Evolutionary conservation across 2,113 vertebrate genomes (phyloP).

Genomic region (Chunga burmeisteri): DNA sequence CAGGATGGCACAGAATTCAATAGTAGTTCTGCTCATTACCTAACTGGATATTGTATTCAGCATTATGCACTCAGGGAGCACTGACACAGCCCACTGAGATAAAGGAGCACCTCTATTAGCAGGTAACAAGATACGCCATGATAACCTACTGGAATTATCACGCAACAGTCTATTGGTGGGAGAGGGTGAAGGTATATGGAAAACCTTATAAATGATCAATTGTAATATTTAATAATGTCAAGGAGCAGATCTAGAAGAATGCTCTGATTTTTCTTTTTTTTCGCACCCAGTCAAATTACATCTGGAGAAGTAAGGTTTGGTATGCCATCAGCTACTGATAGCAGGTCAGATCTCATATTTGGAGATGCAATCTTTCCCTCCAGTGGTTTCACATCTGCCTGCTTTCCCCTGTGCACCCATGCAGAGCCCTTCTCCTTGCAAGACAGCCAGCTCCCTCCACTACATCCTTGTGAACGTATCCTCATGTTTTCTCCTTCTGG

Average conservation of each 20-base stretch:
- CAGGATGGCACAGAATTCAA: neutral
- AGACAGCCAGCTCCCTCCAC: neutral
- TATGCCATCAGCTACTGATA: neutral
- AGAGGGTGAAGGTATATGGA: neutral
- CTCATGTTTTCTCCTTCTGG: neutral
- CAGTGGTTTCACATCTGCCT: neutral
- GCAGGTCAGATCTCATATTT: neutral
- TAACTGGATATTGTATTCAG: neutral
- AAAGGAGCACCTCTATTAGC: neutral
- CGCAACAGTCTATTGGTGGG: too few relatives aligned
- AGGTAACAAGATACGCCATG: neutral
- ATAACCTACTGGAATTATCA: neutral
- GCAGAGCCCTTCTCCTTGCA: neutral
- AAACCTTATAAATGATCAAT: neutral
- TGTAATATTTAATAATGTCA: neutral
- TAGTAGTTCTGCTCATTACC: neutral
- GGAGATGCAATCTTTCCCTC: neutral
- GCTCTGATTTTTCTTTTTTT: neutral
- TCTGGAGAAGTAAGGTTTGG: neutral
- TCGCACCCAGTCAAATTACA: too few relatives aligned
- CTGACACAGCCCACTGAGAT: rapidly evolving
- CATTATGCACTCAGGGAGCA: rapidly evolving
- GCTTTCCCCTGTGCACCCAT: neutral
- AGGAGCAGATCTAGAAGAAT: neutral
- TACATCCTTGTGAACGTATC: neutral